These are phyloP conservation scores for Toxotes chatareus DNA, from an alignment of 2,113 vertebrate species.

Conservation along the genomic window DNA sequence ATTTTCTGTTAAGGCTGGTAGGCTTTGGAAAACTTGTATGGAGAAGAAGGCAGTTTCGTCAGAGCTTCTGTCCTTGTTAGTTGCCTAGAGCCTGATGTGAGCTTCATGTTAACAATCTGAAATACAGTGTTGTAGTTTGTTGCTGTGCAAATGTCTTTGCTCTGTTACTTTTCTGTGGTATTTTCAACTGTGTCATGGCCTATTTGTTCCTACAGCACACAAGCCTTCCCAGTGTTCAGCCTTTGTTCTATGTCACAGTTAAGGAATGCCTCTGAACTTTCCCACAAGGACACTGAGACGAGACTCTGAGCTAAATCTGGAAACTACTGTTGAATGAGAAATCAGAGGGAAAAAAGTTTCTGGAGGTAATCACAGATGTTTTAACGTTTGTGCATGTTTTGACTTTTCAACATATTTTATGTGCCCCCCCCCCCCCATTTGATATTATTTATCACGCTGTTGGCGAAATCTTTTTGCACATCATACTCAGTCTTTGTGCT, in stretches of 20 bases:
- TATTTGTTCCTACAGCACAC: constrained; percentile 1
- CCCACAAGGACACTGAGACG: neutral
- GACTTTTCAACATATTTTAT: neutral
- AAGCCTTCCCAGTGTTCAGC: neutral
- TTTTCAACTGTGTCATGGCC: neutral
- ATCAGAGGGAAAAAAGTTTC: neutral
- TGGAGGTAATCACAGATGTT: neutral
- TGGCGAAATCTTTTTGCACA: neutral
- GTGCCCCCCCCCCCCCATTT: too few relatives aligned
- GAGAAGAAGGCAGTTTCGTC: neutral
- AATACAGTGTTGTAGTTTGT: neutral
- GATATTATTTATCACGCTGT: neutral
- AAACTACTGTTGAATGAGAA: neutral
- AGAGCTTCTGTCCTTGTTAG: neutral
- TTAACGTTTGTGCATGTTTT: neutral
- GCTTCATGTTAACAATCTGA: neutral
- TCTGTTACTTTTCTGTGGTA: neutral
- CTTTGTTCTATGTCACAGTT: neutral
- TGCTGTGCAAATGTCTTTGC: neutral
- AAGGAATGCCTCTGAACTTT: constrained; percentile 5
- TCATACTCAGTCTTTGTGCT: too few relatives aligned
- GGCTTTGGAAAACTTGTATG: too few relatives aligned
- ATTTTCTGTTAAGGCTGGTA: neutral
- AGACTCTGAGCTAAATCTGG: neutral
- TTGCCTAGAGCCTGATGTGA: neutral